Base-by-base conservation (phyloP, 2,888 invertebrate genomes). In the Steinernema carpocapsae region DNA sequence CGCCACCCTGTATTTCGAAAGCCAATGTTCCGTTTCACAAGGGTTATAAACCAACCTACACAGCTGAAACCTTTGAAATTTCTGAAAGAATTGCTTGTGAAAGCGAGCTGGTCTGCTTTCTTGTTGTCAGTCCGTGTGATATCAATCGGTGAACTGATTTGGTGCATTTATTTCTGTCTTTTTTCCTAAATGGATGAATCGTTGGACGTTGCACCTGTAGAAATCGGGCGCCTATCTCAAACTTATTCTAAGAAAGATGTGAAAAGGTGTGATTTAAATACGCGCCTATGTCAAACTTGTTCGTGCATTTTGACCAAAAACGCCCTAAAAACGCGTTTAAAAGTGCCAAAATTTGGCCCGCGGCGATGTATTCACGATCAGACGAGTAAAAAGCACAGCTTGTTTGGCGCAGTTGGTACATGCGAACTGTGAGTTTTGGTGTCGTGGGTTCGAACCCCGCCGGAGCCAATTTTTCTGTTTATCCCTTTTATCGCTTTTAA, bases 41-140 rank as follows among this genome's bases (percentile, higher is more conserved):
- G 26, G 22, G 6, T 24, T 56, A 56, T 17, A 6, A 26, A 56
- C 56, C 56, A 2, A 56, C 56, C 6, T 56, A 56, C 26, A 7
- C 56, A 4, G 26, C 26, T 56, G 56, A 56, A 17, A 56, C 56
- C 7, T 56, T 56, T 56, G 22, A 56, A 56, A 26, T 56, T 24
- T 7, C 17, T 12, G 6, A 56, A 26, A 14, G 56, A 24, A 24
- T 24, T 56, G 22, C 24, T 56, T 56, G 26, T 26, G 56, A 56
- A 56, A 3, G 6, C 12, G 56, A 56, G 22, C 56, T 56, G 3
- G 56, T 56, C 4, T 7, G 2, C 3, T 26, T 22, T 17, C 56
- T 26, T 7, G 3, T 56, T 4, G 56, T 56, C 6, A 56, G 26
- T 56, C 26, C 26, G 22, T 56, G 24, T 2, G 2, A 26, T 56